phyloP scores from a whole-genome alignment of 2,888 invertebrate species.

The Drosophila tripunctata region DNA sequence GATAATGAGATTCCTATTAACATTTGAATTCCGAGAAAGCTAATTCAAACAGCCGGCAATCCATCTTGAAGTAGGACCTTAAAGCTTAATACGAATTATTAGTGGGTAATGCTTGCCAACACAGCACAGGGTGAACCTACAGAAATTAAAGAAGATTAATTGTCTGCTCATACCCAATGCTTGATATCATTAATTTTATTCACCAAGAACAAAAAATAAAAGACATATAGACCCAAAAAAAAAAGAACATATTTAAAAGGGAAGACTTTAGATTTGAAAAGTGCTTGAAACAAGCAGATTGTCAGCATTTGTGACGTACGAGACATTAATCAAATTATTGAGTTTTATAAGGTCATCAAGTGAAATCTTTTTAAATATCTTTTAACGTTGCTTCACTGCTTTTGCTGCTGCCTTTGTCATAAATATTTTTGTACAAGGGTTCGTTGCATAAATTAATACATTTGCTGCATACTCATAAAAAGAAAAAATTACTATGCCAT shows the following conservation, averaged over 20 bases:
- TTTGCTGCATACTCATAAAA: slow-evolving; percentile 48
- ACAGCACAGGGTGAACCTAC: slow-evolving; percentile 16
- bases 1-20: slow-evolving; percentile 28
- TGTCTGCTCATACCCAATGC: slow-evolving; percentile 58
- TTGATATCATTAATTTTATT: slow-evolving; percentile 67
- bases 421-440: slow-evolving; percentile 26
- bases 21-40: slow-evolving; percentile 21
- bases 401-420: slow-evolving; percentile 16
- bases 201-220: slow-evolving; percentile 25
- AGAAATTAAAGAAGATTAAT: slow-evolving; percentile 68
- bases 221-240: slow-evolving; percentile 8
- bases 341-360: slow-evolving; percentile 56
- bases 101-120: slow-evolving; percentile 25
- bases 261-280: slow-evolving; percentile 1
- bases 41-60: slow-evolving; percentile 22
- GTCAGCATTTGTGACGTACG: slow-evolving; percentile 27
- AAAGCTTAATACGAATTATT: slow-evolving; percentile 51
- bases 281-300: slow-evolving; percentile 27
- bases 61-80: slow-evolving; percentile 21
- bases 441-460: slow-evolving; percentile 27
- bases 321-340: slow-evolving; percentile 67
- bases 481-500: slow-evolving; percentile 29
- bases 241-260: slow-evolving; percentile 26
- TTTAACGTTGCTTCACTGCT: slow-evolving; percentile 25
- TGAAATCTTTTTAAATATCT: slow-evolving; percentile 32